phyloP scores from a whole-genome alignment of 92 coral and sea anemone genomes.

The Epizoanthus fatuus region DNA sequence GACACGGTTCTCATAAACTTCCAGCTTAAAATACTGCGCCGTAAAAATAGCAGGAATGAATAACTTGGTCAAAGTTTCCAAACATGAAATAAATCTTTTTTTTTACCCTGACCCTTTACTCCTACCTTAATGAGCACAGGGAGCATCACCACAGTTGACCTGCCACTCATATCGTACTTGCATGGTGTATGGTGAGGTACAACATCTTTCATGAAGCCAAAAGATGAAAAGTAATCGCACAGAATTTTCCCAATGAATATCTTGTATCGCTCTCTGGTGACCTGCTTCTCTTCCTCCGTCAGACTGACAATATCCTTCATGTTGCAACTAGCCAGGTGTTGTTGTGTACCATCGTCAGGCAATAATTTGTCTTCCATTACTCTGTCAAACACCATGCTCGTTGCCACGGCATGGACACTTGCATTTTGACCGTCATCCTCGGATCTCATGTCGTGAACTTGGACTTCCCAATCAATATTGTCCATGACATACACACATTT shows the following conservation, averaged over 20 bases:
- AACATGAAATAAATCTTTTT: too few species aligned
- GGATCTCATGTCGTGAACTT: slow-evolving; percentile 70
- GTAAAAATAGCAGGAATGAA: too few species aligned
- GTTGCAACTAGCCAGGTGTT: slow-evolving; percentile 46
- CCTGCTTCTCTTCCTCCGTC: slow-evolving; percentile 49
- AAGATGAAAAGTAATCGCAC: slow-evolving; percentile 48
- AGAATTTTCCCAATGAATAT: slow-evolving; percentile 64
- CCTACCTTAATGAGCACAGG: too few species aligned
- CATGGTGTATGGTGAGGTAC: too few species aligned
- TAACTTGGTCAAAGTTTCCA: too few species aligned
- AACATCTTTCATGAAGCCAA: slow-evolving; percentile 51
- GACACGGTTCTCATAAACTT: too few species aligned
- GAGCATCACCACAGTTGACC: too few species aligned
- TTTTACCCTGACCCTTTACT: too few species aligned
- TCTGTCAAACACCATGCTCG: slow-evolving; percentile 73
- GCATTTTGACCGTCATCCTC: slow-evolving; percentile 65
- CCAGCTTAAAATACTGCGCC: too few species aligned
- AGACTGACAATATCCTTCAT: slow-evolving; percentile 54
- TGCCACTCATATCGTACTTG: too few species aligned
- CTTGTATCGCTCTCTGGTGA: slow-evolving; percentile 67
- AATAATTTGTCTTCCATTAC: slow-evolving; percentile 39
- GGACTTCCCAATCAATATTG: slow-evolving; percentile 64
- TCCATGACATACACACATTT: slow-evolving; percentile 63
- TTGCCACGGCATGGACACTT: slow-evolving; percentile 81
- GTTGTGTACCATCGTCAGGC: slow-evolving; percentile 59